Evolutionary conservation across 2,888 invertebrate genomes (phyloP), one percentile per base, ranked within the genome.

Genomic region (Auanema freiburgensis): DNA sequence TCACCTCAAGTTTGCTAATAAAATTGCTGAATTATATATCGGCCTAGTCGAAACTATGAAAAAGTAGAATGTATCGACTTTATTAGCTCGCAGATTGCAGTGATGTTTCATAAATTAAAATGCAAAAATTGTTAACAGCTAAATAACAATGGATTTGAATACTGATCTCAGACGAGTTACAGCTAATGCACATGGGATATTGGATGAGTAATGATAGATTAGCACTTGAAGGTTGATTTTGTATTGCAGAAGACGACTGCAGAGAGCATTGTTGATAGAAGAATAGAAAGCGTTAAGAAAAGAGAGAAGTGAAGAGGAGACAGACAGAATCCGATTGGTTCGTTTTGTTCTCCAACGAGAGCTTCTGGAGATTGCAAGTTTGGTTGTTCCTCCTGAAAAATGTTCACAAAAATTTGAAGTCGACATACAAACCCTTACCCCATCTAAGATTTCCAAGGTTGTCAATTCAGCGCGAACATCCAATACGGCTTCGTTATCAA

Each of bases 391-490:
- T 51, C 57, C 3, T 18, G 23, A 53, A 44, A 6, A 6, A 1
- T 2, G 33, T 50, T 44, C 4, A 12, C 25, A 33, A 55, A 23
- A 41, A 21, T 3, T 21, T 14, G 1, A 5, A n/a, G 24, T 21
- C 10, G 25, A 24, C 12, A 23, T 43, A 43, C 18, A 24, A 12
- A 12, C 33, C 11, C n/a, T 57, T 57, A 24, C 51, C 23, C 16
- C 14, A 23, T 70, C 71, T 24, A 72, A 62, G 56, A 76, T 72
- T 46, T 77, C 77, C 56, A 77, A 62, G 46, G 77, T 67, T 60
- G 63, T 72, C 61, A 77, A 55, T 52, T 77, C 76, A 8, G 71
- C 72, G 54, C 77, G 62, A 23, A 77, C 77, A 56, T 77, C 77
- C 41, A 77, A 59, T 14, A 71, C 68, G 52, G 68, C 71, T 50